phyloP scores from a whole-genome alignment of 2,797 vertebrate species.

The Spheniscus humboldti region DNA sequence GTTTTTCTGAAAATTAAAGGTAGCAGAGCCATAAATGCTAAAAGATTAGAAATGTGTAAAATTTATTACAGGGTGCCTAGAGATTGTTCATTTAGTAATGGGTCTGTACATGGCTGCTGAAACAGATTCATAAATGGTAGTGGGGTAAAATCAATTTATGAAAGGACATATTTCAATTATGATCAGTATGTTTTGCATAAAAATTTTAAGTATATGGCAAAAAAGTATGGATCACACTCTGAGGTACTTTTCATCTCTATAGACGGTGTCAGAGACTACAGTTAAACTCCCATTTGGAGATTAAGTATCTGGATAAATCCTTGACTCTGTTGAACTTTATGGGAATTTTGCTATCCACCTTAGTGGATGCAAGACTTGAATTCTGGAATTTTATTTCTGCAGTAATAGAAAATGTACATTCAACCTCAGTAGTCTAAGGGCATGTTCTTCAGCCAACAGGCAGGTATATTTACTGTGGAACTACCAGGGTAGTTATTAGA shows the following conservation, averaged over 20 bases:
- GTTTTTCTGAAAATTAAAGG: slow-evolving; percentile 11
- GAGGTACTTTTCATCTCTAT: not conserved
- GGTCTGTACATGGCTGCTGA: not conserved
- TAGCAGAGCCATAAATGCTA: not conserved
- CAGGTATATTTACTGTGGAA: not conserved
- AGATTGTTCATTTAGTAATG: slow-evolving; percentile 23
- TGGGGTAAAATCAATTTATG: not conserved
- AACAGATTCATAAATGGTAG: not conserved
- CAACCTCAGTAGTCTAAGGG: not conserved
- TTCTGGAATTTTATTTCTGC: not conserved
- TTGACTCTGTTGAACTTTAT: not conserved
- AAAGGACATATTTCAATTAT: not conserved
- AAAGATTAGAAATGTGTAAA: not conserved
- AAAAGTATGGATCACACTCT: not conserved
- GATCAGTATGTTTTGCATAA: not conserved
- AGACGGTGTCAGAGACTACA: not conserved
- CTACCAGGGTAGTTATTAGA: not conserved
- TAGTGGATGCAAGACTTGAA: not conserved
- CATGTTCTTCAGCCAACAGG: not conserved
- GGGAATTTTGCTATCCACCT: not conserved
- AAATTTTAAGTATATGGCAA: not conserved
- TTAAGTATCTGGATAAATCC: not conserved
- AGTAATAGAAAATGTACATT: not conserved
- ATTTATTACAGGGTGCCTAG: slow-evolving; percentile 19
- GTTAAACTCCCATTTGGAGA: not conserved